These are phyloP conservation scores for Drosophila ustulata DNA, from an alignment of 2,888 invertebrate species.

Conservation along the genomic window DNA sequence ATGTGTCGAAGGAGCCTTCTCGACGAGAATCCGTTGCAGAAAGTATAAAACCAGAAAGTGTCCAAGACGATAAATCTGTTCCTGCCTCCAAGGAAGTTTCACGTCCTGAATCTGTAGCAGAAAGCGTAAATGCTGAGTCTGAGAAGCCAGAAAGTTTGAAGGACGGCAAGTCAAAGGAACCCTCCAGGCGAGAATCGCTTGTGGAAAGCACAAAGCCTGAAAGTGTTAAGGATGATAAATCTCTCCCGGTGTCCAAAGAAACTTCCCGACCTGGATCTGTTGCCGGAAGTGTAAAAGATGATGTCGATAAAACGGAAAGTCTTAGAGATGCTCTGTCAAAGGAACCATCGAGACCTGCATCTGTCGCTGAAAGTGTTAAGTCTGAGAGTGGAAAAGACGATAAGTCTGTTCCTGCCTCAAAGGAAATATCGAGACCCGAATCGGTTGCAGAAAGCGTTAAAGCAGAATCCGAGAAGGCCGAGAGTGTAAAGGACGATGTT, in stretches of 20 bases:
- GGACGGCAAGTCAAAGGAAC: slow-evolving; percentile 38
- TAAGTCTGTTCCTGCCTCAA: slow-evolving; percentile 34
- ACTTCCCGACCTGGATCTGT: slow-evolving; percentile 36
- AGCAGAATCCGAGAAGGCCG: slow-evolving; percentile 35
- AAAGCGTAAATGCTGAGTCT: slow-evolving; percentile 10
- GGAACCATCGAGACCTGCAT: slow-evolving; percentile 37
- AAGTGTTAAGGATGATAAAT: slow-evolving; percentile 28
- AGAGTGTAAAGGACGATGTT: slow-evolving; percentile 17
- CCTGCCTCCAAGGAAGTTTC: slow-evolving; percentile 10
- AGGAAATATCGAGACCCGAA: slow-evolving; percentile 31
- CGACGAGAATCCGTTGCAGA: slow-evolving; percentile 33
- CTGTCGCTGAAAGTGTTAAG: slow-evolving; percentile 33
- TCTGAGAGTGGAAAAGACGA: slow-evolving; percentile 36
- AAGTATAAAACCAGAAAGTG: slow-evolving; percentile 7
- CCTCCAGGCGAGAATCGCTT: slow-evolving; percentile 36
- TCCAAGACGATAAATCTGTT: slow-evolving; percentile 37
- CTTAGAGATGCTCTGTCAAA: slow-evolving; percentile 41
- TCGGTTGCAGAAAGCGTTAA: slow-evolving; percentile 42
- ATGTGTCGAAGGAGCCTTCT: slow-evolving; percentile 45
- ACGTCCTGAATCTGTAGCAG: slow-evolving; percentile 51
- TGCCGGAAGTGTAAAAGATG: slow-evolving; percentile 22
- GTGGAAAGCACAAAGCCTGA: slow-evolving; percentile 38
- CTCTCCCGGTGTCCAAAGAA: slow-evolving; percentile 38
- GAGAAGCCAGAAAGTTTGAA: slow-evolving; percentile 26
- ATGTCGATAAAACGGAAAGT: slow-evolving; percentile 30